Conservation (phyloP, 2,797 vertebrate genomes). For the Alosa sapidissima region DNA sequence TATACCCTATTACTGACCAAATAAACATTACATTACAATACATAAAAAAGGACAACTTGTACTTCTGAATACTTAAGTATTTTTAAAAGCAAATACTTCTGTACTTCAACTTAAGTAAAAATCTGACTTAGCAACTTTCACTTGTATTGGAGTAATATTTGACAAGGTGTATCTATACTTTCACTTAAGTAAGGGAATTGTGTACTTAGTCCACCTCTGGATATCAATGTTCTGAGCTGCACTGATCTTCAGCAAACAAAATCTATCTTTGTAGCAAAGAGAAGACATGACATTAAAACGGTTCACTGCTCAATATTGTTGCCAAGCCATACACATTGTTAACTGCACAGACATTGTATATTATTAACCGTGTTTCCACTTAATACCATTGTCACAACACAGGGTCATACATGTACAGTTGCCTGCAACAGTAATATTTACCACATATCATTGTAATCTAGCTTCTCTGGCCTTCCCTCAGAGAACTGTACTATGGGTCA, state of each 20-base stretch:
- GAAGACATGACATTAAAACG: neutral
- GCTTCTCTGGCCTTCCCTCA: neutral
- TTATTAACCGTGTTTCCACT: neutral
- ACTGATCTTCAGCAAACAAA: neutral
- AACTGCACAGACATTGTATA: neutral
- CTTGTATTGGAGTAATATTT: no score
- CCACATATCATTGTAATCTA: neutral
- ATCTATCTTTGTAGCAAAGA: neutral
- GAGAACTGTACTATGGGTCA: neutral
- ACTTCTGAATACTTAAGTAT: no score
- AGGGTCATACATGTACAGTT: neutral
- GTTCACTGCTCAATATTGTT: neutral
- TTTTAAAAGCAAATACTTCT: no score
- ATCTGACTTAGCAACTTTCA: no score
- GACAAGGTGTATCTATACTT: no score
- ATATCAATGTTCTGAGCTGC: neutral
- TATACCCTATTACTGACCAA: no score
- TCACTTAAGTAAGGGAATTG: no score
- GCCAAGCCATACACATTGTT: neutral
- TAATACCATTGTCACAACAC: neutral
- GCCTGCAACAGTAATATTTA: neutral
- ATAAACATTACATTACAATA: no score
- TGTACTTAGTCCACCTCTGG: no score
- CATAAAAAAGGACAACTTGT: no score
- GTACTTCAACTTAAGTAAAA: no score